Conservation (phyloP, 2,113 vertebrate genomes). For the Colinus virginianus region DNA sequence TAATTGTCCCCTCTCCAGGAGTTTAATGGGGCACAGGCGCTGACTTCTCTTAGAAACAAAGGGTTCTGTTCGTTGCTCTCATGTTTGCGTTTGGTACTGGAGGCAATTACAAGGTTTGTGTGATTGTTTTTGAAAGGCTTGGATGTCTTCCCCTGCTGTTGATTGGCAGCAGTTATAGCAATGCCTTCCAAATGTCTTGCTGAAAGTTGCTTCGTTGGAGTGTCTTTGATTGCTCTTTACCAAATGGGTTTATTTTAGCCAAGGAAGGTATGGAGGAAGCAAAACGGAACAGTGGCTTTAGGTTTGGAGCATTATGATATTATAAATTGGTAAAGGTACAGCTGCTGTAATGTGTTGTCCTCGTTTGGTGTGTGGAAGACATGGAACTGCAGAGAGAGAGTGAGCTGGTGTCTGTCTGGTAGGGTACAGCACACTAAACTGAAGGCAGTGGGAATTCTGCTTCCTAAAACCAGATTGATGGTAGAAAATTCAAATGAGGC, state of each 20-base stretch:
- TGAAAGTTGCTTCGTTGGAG: not conserved
- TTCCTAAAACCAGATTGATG: not conserved
- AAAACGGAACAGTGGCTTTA: not conserved
- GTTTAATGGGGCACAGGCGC: constrained; percentile 9
- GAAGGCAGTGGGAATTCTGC: not conserved
- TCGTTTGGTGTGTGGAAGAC: not conserved
- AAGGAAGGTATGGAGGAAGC: not conserved
- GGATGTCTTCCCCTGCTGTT: not conserved
- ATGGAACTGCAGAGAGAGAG: not conserved
- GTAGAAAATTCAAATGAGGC: not conserved
- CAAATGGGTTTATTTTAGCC: not conserved
- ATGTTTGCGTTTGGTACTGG: not conserved
- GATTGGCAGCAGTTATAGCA: not conserved
- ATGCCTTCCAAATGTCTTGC: not conserved
- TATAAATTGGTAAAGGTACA: not conserved
- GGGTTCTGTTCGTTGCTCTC: not conserved
- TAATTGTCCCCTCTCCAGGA: not conserved
- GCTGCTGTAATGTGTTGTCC: not conserved
- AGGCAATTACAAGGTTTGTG: not conserved
- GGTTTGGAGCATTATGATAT: not conserved
- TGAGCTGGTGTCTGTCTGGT: not conserved
- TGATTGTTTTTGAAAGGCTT: not conserved
- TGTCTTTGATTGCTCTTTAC: not conserved
- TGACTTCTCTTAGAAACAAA: not conserved
- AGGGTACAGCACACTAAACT: not conserved